phyloP scores from a whole-genome alignment of 2,797 vertebrate species.

The Otolemur crassicaudatus region DNA sequence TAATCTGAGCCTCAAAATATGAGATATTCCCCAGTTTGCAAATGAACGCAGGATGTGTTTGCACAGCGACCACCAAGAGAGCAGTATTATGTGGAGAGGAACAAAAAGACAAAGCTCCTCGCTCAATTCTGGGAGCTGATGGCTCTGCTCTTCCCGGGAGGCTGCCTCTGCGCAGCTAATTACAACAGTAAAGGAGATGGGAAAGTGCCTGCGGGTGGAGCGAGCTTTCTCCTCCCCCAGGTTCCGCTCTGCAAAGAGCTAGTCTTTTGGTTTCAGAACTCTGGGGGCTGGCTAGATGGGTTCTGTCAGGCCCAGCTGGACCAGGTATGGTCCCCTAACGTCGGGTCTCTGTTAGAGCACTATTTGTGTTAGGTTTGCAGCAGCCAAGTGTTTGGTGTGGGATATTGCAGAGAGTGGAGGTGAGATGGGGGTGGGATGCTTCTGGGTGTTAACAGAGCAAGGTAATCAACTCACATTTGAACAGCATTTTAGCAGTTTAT shows the following conservation, averaged over 20 bases:
- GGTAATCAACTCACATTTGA: background rate
- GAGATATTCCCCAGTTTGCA: slow-evolving; percentile 65
- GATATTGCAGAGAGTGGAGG: background rate
- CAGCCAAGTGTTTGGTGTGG: background rate
- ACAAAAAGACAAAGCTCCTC: slow-evolving; percentile 52
- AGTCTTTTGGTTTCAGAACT: slow-evolving; percentile 51
- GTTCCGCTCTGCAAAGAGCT: slow-evolving; percentile 47
- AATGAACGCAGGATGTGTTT: slow-evolving; percentile 67
- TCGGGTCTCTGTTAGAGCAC: background rate
- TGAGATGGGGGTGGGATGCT: background rate
- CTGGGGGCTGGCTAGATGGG: background rate
- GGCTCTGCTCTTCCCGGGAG: slow-evolving; percentile 63
- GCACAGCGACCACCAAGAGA: slow-evolving; percentile 69
- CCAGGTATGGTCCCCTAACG: background rate
- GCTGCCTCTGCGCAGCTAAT: slow-evolving; percentile 71
- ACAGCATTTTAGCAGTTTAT: background rate
- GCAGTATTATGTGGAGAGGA: slow-evolving; percentile 58
- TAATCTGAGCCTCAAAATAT: slow-evolving; percentile 69
- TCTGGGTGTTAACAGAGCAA: background rate
- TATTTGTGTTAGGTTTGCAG: background rate
- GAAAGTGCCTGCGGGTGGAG: background rate
- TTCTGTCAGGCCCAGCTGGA: background rate
- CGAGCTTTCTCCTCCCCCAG: slow-evolving; percentile 52
- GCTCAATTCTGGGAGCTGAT: slow-evolving; percentile 48
- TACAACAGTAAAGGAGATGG: slow-evolving; percentile 72